These are phyloP conservation scores for Hippopotamyrus pictus DNA, from an alignment of 2,797 vertebrate genomes.

Conservation along the genomic window DNA sequence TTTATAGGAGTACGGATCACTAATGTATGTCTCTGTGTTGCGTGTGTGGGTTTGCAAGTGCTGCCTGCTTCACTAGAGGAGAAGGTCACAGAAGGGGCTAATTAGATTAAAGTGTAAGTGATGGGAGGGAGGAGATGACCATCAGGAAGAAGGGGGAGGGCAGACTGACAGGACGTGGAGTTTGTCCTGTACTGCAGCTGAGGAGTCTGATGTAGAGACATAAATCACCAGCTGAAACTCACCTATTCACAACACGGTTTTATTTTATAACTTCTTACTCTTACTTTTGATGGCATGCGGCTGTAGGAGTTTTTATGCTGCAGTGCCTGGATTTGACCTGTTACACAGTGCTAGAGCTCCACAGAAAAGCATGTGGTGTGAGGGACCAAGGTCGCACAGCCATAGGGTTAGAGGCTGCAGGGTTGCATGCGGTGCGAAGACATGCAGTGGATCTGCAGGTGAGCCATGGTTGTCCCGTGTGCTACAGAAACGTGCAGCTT, in stretches of 20 bases:
- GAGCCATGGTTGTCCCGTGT: neutral
- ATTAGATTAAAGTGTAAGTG: conserved; percentile 22
- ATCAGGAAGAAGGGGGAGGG: neutral
- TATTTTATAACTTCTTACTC: neutral
- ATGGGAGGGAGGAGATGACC: neutral
- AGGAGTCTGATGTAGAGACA: neutral
- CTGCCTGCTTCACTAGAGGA: neutral
- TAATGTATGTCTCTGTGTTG: neutral
- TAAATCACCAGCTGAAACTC: neutral
- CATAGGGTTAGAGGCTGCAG: neutral
- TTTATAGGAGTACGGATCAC: neutral
- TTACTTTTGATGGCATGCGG: neutral
- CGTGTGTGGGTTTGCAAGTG: neutral
- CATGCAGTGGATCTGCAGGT: neutral
- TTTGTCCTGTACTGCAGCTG: neutral
- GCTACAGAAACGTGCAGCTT: neutral
- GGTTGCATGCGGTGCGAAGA: neutral
- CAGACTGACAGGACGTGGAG: neutral
- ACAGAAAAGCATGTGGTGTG: neutral
- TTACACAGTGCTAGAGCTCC: neutral
- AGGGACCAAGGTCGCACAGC: neutral
- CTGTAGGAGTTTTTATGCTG: neutral
- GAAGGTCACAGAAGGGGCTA: conserved; percentile 20
- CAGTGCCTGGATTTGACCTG: neutral
- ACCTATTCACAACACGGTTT: neutral